Base-by-base conservation (phyloP, 2,888 invertebrate species). In the Luffia ferchaultella region DNA sequence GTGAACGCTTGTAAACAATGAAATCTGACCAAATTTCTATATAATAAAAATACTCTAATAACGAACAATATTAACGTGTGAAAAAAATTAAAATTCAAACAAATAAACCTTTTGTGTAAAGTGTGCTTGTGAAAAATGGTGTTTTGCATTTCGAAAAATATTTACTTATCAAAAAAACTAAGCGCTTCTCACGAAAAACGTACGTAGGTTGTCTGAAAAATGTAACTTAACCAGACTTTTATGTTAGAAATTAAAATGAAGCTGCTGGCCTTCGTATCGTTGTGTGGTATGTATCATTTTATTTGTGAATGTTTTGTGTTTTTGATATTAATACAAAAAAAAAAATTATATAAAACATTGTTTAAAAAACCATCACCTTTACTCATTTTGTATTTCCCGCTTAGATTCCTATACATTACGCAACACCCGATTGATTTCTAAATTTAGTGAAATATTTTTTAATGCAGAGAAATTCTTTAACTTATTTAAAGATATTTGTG, bases 241-340 rank as follows among this genome's bases (percentile, higher is more conserved):
- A 30, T 12, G 30, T 12, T 3, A 12, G 30, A 30, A 30, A 58
- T 60, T 50, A 76, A 74, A 62, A 76, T 82, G 80, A 80, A 75
- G 75, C 59, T 76, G 55, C 64, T 77, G 55, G 62, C 67, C 51
- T 55, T 82, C 44, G 68, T 80, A 59, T 66, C 73, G 49, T 64
- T 80, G 48, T 80, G 75, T 63, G 80, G 82, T 80, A 64, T 78
- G 80, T 77, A 16, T 45, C 30, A 18, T 12, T 45, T 18, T n/a
- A 12, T 45, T n/a, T 17, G 30, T 16, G 46, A 53, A 49, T 53
- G 51, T 54, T 51, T 52, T 56, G 30, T 30, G 3, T 30, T 30
- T 30, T 30, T 3, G 12, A 12, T 30, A 7, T 30, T 30, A 7
- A 30, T 30, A 12, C 12, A 30, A 7, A 30, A 7, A 30, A 12